Base-by-base conservation (phyloP, 2,113 vertebrate genomes). In the Lanius ludovicianus region DNA sequence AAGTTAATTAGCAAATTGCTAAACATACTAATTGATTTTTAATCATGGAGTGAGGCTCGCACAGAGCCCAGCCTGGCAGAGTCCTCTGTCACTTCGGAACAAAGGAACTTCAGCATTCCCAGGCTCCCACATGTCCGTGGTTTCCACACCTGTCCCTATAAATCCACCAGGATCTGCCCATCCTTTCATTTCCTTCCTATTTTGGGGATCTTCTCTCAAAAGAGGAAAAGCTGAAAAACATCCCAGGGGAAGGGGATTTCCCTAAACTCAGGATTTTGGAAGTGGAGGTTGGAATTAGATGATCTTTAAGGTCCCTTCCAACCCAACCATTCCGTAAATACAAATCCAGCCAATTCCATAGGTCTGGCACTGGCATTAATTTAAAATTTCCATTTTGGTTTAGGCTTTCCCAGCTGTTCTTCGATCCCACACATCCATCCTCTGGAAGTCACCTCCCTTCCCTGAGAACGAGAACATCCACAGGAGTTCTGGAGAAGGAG, bases 11-110 rank as follows among this genome's bases (percentile, higher is more conserved):
- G 83, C 79, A 91, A 96, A 95, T 96, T 96, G 91, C 62, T 73
- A 82, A 96, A 97, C 93, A 80, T 63, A 35, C 56, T 87, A 96
- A 95, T 96, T 97, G 71, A 94, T 94, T 97, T 97, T 97, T 96
- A 97, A 97, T 96, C 93, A 93, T 56, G 37, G 74, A 93, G 37
- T 3, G 74, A 75, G 79, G 91, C 80, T 85, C 14, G 31, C 81
- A 80, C 30, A 2, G 57, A 96, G 89, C 94, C 76, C 69, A 85
- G 64, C 49, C 91, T 95, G 87, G 87, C 94, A 96, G 82, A 73
- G 67, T n/a, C 33, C 64, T 86, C 90, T 73, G 75, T 74, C 85
- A 84, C 93, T 79, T 77, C 14, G 44, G 87, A 93, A 87, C 87
- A 80, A 94, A 74, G 64, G 56, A 90, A 55, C 25, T 71, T 27